Conservation (phyloP, 1,140 invertebrate genomes). For the Augochlora pura region DNA sequence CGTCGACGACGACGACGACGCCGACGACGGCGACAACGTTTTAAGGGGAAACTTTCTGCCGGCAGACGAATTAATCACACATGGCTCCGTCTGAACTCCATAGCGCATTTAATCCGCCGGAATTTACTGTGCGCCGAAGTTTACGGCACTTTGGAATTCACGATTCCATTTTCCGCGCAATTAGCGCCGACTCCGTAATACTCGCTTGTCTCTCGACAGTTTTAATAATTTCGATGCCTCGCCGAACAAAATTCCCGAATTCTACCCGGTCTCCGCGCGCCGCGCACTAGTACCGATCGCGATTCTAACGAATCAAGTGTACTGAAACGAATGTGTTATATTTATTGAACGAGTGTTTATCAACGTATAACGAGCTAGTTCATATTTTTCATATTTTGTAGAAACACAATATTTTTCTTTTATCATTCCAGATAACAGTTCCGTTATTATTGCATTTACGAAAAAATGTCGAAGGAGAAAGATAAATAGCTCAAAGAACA, state of each 20-base stretch:
- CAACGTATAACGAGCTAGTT: too few relatives aligned
- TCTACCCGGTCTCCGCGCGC: neutral
- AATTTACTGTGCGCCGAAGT: constrained; percentile 38
- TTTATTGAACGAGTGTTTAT: too few relatives aligned
- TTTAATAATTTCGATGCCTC: constrained; percentile 1
- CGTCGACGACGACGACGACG: neutral
- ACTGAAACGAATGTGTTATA: too few relatives aligned
- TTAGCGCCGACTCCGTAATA: constrained; percentile 20
- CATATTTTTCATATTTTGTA: too few relatives aligned
- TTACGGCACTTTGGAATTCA: constrained; percentile 38
- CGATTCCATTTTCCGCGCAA: constrained; percentile 34
- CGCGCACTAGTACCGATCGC: too few relatives aligned
- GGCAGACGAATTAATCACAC: constrained; percentile 42
- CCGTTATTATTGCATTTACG: too few relatives aligned
- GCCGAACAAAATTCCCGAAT: neutral
- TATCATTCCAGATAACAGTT: too few relatives aligned
- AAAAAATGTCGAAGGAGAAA: too few relatives aligned
- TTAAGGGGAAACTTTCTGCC: constrained; percentile 31
- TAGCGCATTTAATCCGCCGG: constrained; percentile 34
- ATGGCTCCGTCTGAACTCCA: constrained; percentile 38
- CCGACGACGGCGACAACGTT: neutral
- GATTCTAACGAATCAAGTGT: too few relatives aligned
- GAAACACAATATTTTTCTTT: too few relatives aligned
- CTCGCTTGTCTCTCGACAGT: neutral
- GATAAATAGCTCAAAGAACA: too few relatives aligned